phyloP scores from a whole-genome alignment of 1,140 invertebrate genomes.

The Druon quercuslanigerum region DNA sequence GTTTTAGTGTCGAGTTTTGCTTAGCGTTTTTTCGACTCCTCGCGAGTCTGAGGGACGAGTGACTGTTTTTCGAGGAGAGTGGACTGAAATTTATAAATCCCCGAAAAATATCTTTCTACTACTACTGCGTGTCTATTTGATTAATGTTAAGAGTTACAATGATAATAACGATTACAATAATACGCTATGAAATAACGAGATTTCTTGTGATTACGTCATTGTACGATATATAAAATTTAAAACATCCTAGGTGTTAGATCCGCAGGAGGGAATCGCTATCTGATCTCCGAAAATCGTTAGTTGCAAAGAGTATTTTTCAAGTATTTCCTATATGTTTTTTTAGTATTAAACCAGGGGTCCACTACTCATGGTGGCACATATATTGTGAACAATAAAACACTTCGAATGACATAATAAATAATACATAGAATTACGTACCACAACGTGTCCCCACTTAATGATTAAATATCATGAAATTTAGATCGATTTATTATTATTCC shows the following conservation, averaged over 20 bases:
- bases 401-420: conserved; percentile 60
- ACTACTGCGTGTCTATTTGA: conserved; percentile 59
- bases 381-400: conserved; percentile 58
- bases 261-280: conserved; percentile 45
- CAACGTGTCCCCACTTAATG: conserved; percentile 59
- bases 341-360: conserved; percentile 68
- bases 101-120: conserved; percentile 58
- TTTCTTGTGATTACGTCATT: conserved; percentile 64
- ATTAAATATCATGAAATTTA: conserved; percentile 68
- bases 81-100: conserved; percentile 47
- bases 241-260: conserved; percentile 52
- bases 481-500: conserved; percentile 25
- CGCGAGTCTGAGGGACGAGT: background rate
- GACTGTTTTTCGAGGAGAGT: conserved; percentile 37
- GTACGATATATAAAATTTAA: conserved; percentile 56
- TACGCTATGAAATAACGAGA: conserved; percentile 47
- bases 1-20: conserved; percentile 16
- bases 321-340: conserved; percentile 73
- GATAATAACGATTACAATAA: conserved; percentile 47
- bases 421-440: conserved; percentile 59
- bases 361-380: conserved; percentile 48
- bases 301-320: conserved; percentile 75
- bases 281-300: conserved; percentile 58
- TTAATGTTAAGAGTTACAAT: conserved; percentile 48
- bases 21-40: background rate